Evolutionary conservation across 2,113 vertebrate genomes (phyloP).

Genomic region (Sylvilagus bachmani): DNA sequence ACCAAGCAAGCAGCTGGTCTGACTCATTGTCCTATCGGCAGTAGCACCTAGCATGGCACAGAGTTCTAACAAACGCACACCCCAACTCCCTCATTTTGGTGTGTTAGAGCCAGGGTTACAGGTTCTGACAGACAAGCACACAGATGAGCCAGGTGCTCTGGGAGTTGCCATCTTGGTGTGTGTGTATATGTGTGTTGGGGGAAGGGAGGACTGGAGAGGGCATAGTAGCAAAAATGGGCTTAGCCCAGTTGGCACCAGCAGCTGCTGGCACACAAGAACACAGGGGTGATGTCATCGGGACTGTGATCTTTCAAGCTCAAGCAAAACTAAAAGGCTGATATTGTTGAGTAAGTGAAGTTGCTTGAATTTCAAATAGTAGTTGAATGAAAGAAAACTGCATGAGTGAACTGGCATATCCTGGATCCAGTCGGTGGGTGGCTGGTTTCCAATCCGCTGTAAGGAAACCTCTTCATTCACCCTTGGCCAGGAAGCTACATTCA

Average conservation of each 20-base stretch:
- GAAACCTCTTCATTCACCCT: neutral
- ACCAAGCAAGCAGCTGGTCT: no score
- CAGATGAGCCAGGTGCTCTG: neutral
- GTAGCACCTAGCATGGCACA: neutral
- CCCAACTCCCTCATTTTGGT: neutral
- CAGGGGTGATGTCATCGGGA: neutral
- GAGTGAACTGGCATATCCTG: neutral
- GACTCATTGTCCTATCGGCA: neutral
- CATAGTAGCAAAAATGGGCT: no score
- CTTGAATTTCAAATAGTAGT: neutral
- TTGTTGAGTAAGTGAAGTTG: neutral
- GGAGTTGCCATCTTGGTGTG: neutral
- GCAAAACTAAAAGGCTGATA: neutral
- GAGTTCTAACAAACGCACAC: neutral
- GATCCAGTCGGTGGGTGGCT: neutral
- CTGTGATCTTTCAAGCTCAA: neutral
- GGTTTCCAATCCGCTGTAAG: neutral
- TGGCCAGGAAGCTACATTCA: neutral
- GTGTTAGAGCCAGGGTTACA: neutral
- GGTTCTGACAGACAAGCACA: neutral
- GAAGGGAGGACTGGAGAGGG: neutral
- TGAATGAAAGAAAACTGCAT: neutral
- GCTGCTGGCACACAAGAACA: neutral
- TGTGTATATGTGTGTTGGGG: no score
- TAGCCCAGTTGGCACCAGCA: rapidly evolving